These are phyloP conservation scores for Callitettix versicolor DNA, from an alignment of 1,140 invertebrate species.

Conservation along the genomic window DNA sequence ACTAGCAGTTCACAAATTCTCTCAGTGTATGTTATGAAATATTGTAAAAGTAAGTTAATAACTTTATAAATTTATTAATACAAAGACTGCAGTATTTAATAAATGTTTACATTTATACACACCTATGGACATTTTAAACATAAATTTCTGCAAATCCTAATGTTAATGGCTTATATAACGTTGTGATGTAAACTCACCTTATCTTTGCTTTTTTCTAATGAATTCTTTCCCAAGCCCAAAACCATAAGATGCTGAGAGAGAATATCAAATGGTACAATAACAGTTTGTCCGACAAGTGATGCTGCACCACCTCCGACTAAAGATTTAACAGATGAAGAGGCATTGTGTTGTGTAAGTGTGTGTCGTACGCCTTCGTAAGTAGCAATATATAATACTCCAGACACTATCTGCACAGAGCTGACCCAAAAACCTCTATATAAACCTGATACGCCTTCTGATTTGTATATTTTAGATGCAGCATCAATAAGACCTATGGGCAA, in stretches of 20 bases:
- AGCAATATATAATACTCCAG: constrained; percentile 86
- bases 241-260: constrained; percentile 96
- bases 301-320: constrained; percentile 77
- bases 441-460: constrained; percentile 74
- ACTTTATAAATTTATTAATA: no score
- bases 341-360: constrained; percentile 45
- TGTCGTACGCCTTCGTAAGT: constrained; percentile 90
- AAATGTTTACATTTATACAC: no score
- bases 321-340: constrained; percentile 53
- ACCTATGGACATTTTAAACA: no score
- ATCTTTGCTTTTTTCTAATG: constrained; percentile 33
- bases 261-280: constrained; percentile 93
- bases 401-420: constrained; percentile 74
- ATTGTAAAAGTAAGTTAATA: no score
- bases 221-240: constrained; percentile 49
- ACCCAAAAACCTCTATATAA: constrained; percentile 94
- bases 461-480: constrained; percentile 81
- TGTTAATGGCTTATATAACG: no score
- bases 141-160: no score
- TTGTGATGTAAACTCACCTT: constrained; percentile 10
- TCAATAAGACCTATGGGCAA: constrained; percentile 64
- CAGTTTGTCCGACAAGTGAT: constrained; percentile 86
- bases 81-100: no score
- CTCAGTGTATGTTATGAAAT: no score
- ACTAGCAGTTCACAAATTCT: no score